Conservation (phyloP, 2,113 vertebrate genomes). For the Percina caprodes region DNA sequence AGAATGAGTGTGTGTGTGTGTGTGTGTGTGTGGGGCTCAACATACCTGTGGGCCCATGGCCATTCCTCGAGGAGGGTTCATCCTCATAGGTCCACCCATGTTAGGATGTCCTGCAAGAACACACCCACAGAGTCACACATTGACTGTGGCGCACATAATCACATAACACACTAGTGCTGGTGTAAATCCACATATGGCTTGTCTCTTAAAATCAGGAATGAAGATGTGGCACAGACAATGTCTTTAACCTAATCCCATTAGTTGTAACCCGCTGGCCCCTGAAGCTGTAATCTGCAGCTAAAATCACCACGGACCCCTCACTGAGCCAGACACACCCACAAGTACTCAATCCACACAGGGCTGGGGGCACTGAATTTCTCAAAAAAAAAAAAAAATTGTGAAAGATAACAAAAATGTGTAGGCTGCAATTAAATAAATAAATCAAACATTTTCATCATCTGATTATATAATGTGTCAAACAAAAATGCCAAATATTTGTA, state of each 20-base stretch:
- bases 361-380: background rate
- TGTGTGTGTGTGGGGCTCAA: background rate
- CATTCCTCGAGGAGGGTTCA: constrained; percentile 91
- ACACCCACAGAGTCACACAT: constrained; percentile 43
- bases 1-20: background rate
- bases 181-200: constrained; percentile 46
- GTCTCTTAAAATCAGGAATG: constrained; percentile 49
- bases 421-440: no score
- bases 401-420: background rate
- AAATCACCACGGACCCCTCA: constrained; percentile 25
- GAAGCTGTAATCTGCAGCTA: constrained; percentile 52
- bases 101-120: constrained; percentile 81
- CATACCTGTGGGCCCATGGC: constrained; percentile 91
- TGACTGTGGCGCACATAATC: background rate
- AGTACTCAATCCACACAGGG: background rate
- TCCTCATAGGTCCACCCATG: constrained; percentile 90
- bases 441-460: no score
- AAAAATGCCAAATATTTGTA: background rate
- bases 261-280: constrained; percentile 39
- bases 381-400: background rate
- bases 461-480: background rate
- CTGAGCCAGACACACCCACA: constrained; percentile 26
- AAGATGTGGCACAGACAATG: constrained; percentile 47
- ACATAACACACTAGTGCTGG: background rate
- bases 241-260: constrained; percentile 66